A percentile compares a stretch with the other conserved stretches of the same genome.
These are phyloP conservation scores for Pagetopsis macropterus DNA, from an alignment of 2,797 vertebrate genomes.

Conservation along the genomic window DNA sequence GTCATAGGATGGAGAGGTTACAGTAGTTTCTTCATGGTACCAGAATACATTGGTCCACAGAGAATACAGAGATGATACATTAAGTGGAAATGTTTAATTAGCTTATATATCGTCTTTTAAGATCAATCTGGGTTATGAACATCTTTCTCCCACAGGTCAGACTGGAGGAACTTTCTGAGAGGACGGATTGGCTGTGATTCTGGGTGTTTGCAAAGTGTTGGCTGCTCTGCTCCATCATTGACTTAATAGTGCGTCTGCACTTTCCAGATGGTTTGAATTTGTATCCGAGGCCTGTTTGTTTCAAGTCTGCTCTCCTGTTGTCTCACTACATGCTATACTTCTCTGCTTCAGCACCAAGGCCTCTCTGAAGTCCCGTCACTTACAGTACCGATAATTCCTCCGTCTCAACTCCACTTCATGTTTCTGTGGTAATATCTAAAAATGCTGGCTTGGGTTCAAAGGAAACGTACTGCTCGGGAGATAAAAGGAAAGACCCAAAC, in stretches of 20 bases:
- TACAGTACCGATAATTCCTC: conserved; percentile 17
- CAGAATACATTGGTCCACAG: not conserved
- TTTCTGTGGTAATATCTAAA: conserved; percentile 39
- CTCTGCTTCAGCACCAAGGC: conserved; percentile 19
- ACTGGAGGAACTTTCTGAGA: conserved; percentile 33
- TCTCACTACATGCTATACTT: conserved; percentile 31
- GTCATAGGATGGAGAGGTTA: not conserved
- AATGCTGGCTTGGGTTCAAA: conserved; percentile 25
- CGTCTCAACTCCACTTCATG: conserved; percentile 10
- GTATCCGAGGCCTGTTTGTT: conserved; percentile 61
- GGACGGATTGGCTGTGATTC: conserved; percentile 49
- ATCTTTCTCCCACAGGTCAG: conserved; percentile 45
- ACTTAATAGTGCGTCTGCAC: conserved; percentile 75
- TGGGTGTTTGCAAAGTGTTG: conserved; percentile 72
- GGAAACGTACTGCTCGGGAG: conserved; percentile 34
- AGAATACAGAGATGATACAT: conserved; percentile 9
- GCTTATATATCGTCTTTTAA: conserved; percentile 12
- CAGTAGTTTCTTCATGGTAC: conserved; percentile 6
- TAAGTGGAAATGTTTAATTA: conserved; percentile 6
- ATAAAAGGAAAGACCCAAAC: conserved; percentile 50
- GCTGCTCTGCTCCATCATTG: conserved; percentile 74
- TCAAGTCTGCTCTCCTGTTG: conserved; percentile 54
- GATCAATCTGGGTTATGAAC: conserved; percentile 26
- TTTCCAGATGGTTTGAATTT: conserved; percentile 81
- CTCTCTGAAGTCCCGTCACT: conserved; percentile 36